Percentiles rank a stretch among this genome's conserved stretches.
Conservation (phyloP, 2,113 vertebrate genomes). For the Pluvialis apricaria region DNA sequence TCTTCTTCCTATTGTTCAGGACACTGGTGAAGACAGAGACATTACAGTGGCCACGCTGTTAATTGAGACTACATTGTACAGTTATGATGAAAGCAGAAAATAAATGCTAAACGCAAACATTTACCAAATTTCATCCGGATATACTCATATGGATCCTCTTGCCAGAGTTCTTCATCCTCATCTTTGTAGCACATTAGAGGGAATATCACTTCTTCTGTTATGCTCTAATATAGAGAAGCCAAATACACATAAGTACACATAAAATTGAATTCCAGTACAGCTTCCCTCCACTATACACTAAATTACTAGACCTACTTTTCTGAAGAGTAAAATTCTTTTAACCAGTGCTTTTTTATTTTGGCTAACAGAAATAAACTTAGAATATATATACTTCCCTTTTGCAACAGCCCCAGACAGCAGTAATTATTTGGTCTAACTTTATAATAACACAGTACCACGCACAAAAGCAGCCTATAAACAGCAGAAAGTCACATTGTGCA, state of each 20-base stretch:
- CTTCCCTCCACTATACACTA: background rate
- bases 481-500: background rate
- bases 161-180: constrained; percentile 96
- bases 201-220: constrained; percentile 93
- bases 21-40: background rate
- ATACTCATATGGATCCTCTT: constrained; percentile 94
- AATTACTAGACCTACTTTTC: background rate
- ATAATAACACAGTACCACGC: background rate
- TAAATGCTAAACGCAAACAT: background rate
- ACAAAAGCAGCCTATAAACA: background rate
- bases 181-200: constrained; percentile 99
- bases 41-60: background rate
- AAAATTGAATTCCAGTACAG: background rate
- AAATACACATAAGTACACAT: background rate
- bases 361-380: background rate
- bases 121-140: constrained; percentile 98
- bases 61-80: background rate
- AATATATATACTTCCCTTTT: background rate
- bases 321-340: background rate
- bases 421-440: background rate
- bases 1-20: background rate
- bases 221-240: constrained; percentile 72
- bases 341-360: background rate
- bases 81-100: background rate
- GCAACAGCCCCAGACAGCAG: background rate